phyloP scores from a whole-genome alignment of 2,797 vertebrate genomes.

The Allobates femoralis region DNA sequence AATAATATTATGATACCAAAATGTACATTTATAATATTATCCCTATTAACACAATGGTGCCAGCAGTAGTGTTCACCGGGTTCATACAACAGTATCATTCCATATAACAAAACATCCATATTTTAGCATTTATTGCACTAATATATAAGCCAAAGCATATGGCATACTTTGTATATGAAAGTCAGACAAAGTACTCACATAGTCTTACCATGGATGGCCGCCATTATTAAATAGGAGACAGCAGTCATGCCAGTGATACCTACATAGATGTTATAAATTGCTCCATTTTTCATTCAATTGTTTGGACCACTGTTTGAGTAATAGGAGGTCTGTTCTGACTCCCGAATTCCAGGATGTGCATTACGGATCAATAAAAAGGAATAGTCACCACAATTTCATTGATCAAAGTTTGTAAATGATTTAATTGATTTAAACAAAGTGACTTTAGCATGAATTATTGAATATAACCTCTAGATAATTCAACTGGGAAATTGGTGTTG shows the following conservation, averaged over 20 bases:
- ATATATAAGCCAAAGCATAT: background rate
- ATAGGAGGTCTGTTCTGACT: background rate
- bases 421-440: slow-evolving; percentile 15
- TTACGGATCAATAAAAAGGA: slow-evolving; percentile 2
- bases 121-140: no score
- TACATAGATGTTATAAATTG: no score
- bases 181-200: background rate
- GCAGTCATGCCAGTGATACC: no score
- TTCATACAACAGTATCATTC: no score
- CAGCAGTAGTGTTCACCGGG: no score
- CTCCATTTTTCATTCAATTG: background rate
- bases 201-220: background rate
- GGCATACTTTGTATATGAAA: background rate
- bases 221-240: background rate
- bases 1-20: no score
- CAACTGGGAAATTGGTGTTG: slow-evolving; percentile 1
- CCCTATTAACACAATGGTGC: no score
- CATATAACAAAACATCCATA: no score
- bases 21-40: no score
- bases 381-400: background rate
- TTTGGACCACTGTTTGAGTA: background rate
- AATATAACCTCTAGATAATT: background rate
- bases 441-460: slow-evolving; percentile 10
- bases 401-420: slow-evolving; percentile 18
- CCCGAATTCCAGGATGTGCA: background rate